Evolutionary conservation across 2,888 invertebrate genomes (phyloP), one percentile per base, ranked within the genome.

Genomic region (Gymnosoma rotundatum): DNA sequence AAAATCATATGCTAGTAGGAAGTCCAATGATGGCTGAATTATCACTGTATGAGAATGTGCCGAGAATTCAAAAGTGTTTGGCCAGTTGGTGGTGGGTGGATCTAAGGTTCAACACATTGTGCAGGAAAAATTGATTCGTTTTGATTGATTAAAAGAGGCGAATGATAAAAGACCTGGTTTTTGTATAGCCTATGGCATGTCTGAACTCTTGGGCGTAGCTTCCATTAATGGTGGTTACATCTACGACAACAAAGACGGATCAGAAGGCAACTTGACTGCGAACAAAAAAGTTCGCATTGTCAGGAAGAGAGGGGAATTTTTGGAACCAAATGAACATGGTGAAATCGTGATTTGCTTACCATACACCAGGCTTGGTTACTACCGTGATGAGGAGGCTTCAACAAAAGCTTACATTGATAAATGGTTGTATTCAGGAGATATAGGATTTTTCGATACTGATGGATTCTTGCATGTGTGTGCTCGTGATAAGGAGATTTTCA

Each of bases 401-500:
- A 86, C 75, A 16, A 87, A 87, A 0, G 85, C 88, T 0, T 64
- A 88, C 9, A 64, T 87, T 6, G 88, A 90, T 25, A 87, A 82
- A 21, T 92, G 90, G 91, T 73, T 90, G 10, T 83, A 88, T 6
- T 88, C 90, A 0, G 91, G 91, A 0, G 92, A 92, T 58, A 88
- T 91, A 64, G 92, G 91, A 0, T 90, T 89, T 32, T 87, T 92
- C 32, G 90, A 91, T 73, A 88, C 89, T 42, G 89, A 90, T 38
- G 91, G 91, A 0, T 88, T 87, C 45, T 63, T 92, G 20, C 89
- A 88, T 67, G 87, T 92, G 12, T 87, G 87, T 66, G 90, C 88
- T 1, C 88, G 91, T 2, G 89, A 89, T 38, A 90, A 89, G 54
- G 91, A 92, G 25, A 88, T 91, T 79, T 88, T 92, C 7, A 91